A percentile compares a stretch with the other conserved stretches of the same genome.
phyloP scores from a whole-genome alignment of 2,888 invertebrate genomes.

The Neoaliturus tenellus region DNA sequence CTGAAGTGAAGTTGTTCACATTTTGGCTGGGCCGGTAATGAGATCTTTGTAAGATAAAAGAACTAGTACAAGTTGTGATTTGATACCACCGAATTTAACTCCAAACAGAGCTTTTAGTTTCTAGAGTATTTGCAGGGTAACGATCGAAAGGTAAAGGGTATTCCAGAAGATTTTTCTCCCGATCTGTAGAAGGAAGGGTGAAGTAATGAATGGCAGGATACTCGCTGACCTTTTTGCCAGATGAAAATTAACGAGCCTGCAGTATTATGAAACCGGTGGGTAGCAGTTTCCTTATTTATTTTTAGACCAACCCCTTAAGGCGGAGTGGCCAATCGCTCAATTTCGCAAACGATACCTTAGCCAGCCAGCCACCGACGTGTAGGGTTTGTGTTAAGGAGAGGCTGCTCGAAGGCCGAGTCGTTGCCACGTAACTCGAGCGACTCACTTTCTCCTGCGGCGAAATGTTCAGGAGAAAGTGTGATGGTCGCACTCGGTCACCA shows the following conservation, averaged over 20 bases:
- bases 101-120: too few relatives aligned
- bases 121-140: too few relatives aligned
- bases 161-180: too few relatives aligned
- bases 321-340: neutral
- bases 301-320: neutral
- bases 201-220: too few relatives aligned
- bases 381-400: too few relatives aligned
- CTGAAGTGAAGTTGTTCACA: too few relatives aligned
- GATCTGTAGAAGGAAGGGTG: too few relatives aligned
- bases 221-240: neutral
- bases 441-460: constrained; percentile 18
- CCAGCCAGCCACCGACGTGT: neutral
- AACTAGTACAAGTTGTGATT: too few relatives aligned
- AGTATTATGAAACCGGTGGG: neutral
- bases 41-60: too few relatives aligned
- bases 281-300: neutral
- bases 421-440: neutral
- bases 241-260: neutral
- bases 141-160: too few relatives aligned
- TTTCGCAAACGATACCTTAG: neutral
- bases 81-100: too few relatives aligned
- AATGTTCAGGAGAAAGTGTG: constrained; percentile 43
- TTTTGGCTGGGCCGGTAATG: too few relatives aligned
- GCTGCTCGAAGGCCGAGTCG: neutral
- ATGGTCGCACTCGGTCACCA: constrained; percentile 21